Conservation (phyloP, 2,797 vertebrate genomes). For the Buceros bicornis region DNA sequence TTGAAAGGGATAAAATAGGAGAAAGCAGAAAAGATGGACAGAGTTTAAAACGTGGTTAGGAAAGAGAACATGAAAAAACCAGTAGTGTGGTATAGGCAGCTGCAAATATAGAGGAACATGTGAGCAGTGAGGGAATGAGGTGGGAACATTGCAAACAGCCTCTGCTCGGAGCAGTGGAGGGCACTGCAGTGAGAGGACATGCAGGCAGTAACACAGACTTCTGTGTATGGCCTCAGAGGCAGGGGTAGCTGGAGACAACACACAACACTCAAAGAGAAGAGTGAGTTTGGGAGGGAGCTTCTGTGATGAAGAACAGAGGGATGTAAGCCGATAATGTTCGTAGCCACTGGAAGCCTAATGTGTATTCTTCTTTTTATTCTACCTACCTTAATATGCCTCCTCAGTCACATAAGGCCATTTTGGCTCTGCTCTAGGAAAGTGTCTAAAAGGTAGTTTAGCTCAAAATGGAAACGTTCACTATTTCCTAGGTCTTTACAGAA, state of each 20-base stretch:
- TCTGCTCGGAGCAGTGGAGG: neutral
- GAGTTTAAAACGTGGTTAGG: neutral
- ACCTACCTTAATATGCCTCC: neutral
- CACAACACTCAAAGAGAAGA: neutral
- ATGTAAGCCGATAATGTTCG: neutral
- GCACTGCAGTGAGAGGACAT: accelerated
- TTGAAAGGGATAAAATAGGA: neutral
- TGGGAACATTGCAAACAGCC: neutral
- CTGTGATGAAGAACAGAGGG: neutral
- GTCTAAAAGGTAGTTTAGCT: neutral
- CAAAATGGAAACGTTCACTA: neutral
- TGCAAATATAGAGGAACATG: neutral
- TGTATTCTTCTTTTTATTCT: neutral
- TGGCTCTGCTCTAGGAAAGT: neutral
- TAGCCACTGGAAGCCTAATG: neutral
- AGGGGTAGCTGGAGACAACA: neutral
- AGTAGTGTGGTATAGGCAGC: accelerated
- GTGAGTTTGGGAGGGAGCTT: neutral
- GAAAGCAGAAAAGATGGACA: neutral
- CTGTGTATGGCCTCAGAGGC: neutral
- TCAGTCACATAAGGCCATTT: neutral
- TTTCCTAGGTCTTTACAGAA: neutral
- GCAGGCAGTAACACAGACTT: neutral
- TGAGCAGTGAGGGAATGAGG: accelerated
- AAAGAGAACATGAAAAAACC: neutral